Evolutionary conservation across 2,113 vertebrate genomes (phyloP).

Genomic region (Oreocharis arfaki): DNA sequence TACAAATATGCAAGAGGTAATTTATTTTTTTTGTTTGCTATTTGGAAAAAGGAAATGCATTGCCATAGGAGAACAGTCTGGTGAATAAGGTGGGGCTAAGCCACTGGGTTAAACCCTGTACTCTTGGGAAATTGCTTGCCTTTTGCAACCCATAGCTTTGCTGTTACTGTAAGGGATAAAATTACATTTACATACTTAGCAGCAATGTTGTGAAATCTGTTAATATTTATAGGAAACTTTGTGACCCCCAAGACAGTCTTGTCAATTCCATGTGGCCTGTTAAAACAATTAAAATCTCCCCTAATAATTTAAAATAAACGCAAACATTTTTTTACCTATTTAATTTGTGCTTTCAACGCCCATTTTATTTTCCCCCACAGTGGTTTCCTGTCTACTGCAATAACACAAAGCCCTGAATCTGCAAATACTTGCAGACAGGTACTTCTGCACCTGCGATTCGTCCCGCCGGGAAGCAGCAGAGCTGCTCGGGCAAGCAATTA

Average conservation of each 20-base stretch:
- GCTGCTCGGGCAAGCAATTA: constrained; percentile 5
- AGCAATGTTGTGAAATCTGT: background rate
- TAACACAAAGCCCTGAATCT: constrained; percentile 6
- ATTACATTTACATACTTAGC: background rate
- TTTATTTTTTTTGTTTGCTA: background rate
- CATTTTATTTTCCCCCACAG: background rate
- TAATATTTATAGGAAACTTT: background rate
- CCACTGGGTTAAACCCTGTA: background rate
- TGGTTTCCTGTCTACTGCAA: background rate
- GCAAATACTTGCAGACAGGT: background rate
- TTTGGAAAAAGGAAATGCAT: background rate
- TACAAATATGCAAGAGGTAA: background rate
- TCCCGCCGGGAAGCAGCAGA: background rate
- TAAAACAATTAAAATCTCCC: background rate
- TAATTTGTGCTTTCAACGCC: background rate
- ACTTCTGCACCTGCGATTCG: background rate
- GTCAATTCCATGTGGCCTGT: background rate
- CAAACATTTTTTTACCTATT: background rate
- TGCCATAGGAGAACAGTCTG: background rate
- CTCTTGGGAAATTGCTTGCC: background rate
- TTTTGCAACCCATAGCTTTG: background rate
- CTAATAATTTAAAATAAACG: background rate
- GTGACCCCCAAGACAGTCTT: background rate
- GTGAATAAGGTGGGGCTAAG: background rate
- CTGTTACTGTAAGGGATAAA: background rate